Percentiles rank a stretch among this genome's conserved stretches.
Evolutionary conservation across 2,888 invertebrate genomes (phyloP).

Genomic region (Cataglyphis livida): DNA sequence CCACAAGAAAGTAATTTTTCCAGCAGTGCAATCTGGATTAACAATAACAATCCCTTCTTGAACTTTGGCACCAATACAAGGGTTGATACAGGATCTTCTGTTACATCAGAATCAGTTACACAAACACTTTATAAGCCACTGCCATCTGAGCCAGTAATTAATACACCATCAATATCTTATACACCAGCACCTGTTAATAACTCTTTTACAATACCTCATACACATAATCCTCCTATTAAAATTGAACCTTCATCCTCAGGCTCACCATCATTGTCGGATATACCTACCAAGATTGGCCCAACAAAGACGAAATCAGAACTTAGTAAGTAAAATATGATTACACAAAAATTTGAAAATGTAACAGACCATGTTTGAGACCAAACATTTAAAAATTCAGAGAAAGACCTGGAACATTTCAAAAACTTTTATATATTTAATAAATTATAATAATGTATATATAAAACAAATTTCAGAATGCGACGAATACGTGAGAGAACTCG

Average conservation of each 20-base stretch:
- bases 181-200: not conserved
- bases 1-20: not conserved
- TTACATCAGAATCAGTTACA: not conserved
- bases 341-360: not conserved
- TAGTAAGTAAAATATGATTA: slow-evolving; percentile 62
- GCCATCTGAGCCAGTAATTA: not conserved
- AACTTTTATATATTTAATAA: not conserved
- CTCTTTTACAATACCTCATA: not conserved
- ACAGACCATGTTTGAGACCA: not conserved
- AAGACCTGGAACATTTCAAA: not conserved
- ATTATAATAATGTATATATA: not conserved
- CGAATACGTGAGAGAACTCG: slow-evolving; percentile 59
- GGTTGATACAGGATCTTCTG: not conserved
- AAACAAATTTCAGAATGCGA: slow-evolving; percentile 62
- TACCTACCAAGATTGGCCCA: not conserved
- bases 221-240: not conserved
- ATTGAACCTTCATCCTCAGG: not conserved
- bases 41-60: slow-evolving; percentile 54
- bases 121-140: not conserved
- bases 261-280: not conserved
- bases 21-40: not conserved
- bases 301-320: slow-evolving; percentile 57
- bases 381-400: not conserved
- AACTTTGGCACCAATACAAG: not conserved
- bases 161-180: not conserved